These are phyloP conservation scores for Urosaurus nigricauda DNA, from an alignment of 2,797 vertebrate species.

Conservation along the genomic window DNA sequence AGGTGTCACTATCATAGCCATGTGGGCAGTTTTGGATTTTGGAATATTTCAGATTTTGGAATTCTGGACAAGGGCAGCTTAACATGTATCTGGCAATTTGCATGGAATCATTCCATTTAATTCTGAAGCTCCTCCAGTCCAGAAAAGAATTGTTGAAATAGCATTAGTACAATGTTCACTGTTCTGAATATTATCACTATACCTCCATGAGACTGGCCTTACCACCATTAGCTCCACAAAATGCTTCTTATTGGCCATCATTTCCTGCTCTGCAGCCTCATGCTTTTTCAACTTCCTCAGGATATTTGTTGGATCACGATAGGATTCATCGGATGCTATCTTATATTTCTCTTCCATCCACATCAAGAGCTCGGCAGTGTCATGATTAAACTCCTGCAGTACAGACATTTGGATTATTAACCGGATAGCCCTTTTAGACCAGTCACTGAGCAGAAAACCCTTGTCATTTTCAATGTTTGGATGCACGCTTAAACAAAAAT, in stretches of 20 bases:
- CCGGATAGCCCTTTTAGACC: not conserved
- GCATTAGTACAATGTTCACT: not conserved
- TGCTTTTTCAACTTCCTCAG: constrained; percentile 86
- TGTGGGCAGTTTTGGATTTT: no score
- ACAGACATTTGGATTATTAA: not conserved
- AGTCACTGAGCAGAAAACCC: not conserved
- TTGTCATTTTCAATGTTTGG: not conserved
- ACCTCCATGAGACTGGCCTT: constrained; percentile 33
- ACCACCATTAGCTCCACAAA: constrained; percentile 85
- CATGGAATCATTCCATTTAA: not conserved
- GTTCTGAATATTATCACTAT: not conserved
- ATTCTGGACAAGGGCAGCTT: no score
- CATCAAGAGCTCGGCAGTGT: constrained; percentile 84
- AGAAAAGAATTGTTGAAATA: not conserved
- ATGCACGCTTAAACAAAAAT: not conserved
- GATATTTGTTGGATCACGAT: constrained; percentile 83
- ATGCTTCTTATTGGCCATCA: constrained; percentile 84
- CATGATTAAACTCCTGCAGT: constrained; percentile 86
- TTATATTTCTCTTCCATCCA: constrained; percentile 92
- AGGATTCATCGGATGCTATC: constrained; percentile 85
- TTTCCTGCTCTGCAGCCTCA: constrained; percentile 85
- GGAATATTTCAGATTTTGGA: no score
- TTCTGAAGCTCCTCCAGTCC: not conserved
- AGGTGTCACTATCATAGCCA: no score
- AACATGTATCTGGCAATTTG: not conserved